These are phyloP conservation scores for Peucedramus taeniatus DNA, from an alignment of 2,113 vertebrate species.

Conservation along the genomic window DNA sequence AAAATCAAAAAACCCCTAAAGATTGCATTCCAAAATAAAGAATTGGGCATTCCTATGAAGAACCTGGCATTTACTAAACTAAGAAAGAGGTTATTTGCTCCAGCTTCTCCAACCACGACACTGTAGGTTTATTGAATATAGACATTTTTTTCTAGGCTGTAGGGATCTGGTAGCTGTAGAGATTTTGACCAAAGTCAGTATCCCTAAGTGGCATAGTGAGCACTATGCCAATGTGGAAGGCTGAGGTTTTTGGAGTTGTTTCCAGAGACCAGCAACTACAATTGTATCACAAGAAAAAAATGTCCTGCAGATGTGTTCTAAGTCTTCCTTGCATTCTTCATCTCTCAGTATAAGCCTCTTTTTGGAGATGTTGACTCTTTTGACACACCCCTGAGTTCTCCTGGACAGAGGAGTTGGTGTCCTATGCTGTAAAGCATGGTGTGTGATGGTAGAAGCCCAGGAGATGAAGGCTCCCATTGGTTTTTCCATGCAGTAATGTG, in stretches of 20 bases:
- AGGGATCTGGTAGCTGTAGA: neutral
- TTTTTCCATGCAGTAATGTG: neutral
- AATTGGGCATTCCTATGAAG: neutral
- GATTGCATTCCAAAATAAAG: neutral
- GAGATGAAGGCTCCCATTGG: neutral
- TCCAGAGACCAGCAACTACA: neutral
- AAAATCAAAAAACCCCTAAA: neutral
- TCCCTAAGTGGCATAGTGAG: neutral
- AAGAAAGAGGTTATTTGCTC: neutral
- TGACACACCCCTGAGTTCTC: neutral
- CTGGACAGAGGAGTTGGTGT: neutral
- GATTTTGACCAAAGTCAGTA: neutral
- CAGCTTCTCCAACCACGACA: neutral
- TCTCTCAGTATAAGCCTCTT: neutral
- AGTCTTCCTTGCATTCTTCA: neutral
- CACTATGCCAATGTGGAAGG: neutral
- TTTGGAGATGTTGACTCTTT: neutral
- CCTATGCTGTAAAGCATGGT: neutral
- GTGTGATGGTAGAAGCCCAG: neutral
- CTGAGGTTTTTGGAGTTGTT: neutral
- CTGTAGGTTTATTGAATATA: neutral
- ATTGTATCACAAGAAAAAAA: neutral
- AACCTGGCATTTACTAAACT: neutral
- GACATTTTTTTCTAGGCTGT: neutral
- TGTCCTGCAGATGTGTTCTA: neutral